Percentiles rank a stretch among this genome's conserved stretches.
Evolutionary conservation across 2,888 invertebrate species (phyloP).

Genomic region (Diarsia mendica): DNA sequence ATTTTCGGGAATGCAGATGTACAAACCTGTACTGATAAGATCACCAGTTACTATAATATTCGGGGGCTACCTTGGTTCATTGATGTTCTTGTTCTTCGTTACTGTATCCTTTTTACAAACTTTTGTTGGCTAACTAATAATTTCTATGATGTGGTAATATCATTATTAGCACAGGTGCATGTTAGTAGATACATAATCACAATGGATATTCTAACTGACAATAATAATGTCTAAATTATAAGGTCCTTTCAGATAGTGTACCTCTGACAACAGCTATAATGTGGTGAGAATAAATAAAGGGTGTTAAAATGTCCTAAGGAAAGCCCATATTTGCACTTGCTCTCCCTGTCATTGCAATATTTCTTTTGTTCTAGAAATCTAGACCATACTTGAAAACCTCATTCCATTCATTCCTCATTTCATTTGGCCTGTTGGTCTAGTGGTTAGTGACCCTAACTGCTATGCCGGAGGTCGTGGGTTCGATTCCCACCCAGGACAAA

Average conservation of each 20-base stretch:
- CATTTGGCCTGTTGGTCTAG: too few species aligned
- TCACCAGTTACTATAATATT: conserved; percentile 96
- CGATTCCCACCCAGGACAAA: too few species aligned
- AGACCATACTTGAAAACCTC: too few species aligned
- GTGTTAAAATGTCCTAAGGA: too few species aligned
- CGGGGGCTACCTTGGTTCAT: conserved; percentile 96
- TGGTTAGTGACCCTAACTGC: too few species aligned
- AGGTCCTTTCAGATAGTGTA: neutral
- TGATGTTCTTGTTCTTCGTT: conserved; percentile 95
- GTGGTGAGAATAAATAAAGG: neutral
- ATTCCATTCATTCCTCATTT: too few species aligned
- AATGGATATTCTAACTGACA: neutral
- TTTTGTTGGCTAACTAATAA: neutral
- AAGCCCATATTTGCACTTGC: too few species aligned
- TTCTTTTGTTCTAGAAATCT: too few species aligned
- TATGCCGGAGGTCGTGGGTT: too few species aligned
- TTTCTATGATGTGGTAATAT: neutral
- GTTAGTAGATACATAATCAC: neutral
- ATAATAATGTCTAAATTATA: neutral
- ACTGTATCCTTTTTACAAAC: conserved; percentile 92
- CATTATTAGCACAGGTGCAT: neutral
- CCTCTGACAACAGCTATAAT: neutral
- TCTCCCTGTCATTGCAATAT: too few species aligned
- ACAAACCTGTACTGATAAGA: conserved; percentile 94
- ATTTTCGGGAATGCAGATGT: conserved; percentile 98